Evolutionary conservation across 1,140 invertebrate species (phyloP), one percentile per base, ranked within the genome.

Genomic region (Drosophila sulfurigaster): DNA sequence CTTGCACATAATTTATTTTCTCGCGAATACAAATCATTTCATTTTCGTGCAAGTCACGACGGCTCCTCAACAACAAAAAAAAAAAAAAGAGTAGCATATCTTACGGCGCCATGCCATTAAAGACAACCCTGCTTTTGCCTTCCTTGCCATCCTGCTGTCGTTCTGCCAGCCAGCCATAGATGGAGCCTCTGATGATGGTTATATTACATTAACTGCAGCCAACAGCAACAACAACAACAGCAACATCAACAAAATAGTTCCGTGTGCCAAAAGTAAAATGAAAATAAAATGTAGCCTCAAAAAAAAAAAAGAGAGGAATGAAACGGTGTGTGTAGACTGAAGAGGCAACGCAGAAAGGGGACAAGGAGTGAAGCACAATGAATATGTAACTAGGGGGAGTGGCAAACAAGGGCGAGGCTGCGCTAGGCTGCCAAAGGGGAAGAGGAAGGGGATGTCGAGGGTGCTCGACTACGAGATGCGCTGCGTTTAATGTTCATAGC

Each of bases 1-100:
- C 85, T 88, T 88, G 80, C 83, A 88, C 85, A 88, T 88, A 88
- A 88, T 88, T 88, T 89, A 89, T 89, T 89, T 88, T 88, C 81
- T 60, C 85, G 78, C 81, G 85, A 81, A 88, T 88, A 88, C 83
- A 88, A 88, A 88, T 88, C 83, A 88, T 88, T 88, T 88, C 85
- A 88, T 88, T 88, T 87, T 88, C 75, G 67, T 88, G 83, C 83
- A 73, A 83, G 83, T 89, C 83, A 88, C 83, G 83, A 75, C 51
- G 73, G 54, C 45, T 2, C 56, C 35, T 32, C 30, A 32, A 32
- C 20, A 32, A 32, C 7, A 7, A 32, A 32, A 5, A 32, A 32
- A 8, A 35, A 10, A 35, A 60, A 86, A 74, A 79, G 48, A 82
- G 79, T 82, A 87, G 82, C 82, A 82, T 87, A 87, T 87, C 82